These are phyloP conservation scores for Drosophila pegasa DNA, from an alignment of 2,888 invertebrate genomes.

Conservation along the genomic window DNA sequence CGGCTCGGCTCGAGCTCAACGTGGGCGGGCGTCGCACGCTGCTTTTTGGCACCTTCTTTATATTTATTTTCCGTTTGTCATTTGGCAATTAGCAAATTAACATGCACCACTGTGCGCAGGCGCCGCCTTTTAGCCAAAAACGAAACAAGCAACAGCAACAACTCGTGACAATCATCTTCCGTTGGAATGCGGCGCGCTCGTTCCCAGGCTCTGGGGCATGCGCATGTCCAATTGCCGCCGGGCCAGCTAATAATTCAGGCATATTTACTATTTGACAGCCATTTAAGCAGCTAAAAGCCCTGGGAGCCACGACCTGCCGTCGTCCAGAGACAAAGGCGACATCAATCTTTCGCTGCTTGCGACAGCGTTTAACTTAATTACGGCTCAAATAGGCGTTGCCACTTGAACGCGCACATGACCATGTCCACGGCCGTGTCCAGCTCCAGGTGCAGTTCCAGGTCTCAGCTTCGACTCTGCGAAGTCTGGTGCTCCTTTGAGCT, in stretches of 20 bases:
- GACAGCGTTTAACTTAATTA: slow-evolving; percentile 82
- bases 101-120: slow-evolving; percentile 51
- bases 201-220: slow-evolving; percentile 71
- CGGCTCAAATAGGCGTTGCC: slow-evolving; percentile 78
- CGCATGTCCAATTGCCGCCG: slow-evolving; percentile 69
- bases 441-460: slow-evolving; percentile 49
- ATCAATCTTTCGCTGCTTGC: slow-evolving; percentile 72
- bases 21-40: slow-evolving; percentile 63
- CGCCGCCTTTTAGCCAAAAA: slow-evolving; percentile 38
- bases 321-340: slow-evolving; percentile 65
- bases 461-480: slow-evolving; percentile 40
- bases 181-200: slow-evolving; percentile 39
- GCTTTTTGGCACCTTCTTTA: slow-evolving; percentile 60
- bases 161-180: slow-evolving; percentile 21
- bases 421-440: slow-evolving; percentile 54
- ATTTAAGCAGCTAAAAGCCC: slow-evolving; percentile 61
- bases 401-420: slow-evolving; percentile 57
- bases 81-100: slow-evolving; percentile 76
- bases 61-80: slow-evolving; percentile 45
- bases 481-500: slow-evolving; percentile 17
- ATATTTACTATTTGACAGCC: slow-evolving; percentile 69
- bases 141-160: background rate
- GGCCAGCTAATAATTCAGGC: slow-evolving; percentile 72
- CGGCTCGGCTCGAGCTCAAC: slow-evolving; percentile 26
- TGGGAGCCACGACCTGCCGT: slow-evolving; percentile 26